Base-by-base conservation (phyloP, 1,140 invertebrate species). In the Glomeris maerens region DNA sequence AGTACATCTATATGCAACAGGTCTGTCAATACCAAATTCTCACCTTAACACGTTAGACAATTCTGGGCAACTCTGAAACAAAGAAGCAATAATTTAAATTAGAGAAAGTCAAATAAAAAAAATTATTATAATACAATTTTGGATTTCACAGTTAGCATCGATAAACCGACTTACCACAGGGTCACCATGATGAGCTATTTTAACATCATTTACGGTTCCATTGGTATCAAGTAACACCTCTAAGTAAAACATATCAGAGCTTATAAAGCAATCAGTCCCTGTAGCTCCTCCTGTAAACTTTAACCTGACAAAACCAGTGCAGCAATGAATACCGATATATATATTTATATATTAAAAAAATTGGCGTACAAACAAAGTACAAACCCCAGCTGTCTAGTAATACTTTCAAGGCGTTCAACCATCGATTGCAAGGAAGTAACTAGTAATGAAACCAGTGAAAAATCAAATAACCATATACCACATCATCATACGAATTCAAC, bases 161-260 rank as follows among this genome's bases (percentile, higher is more conserved):
- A 21, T 21, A 22, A 49, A 29, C 40, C n/a, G n/a, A 56, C 57
- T 57, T 55, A 65, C 64, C 39, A 56, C 49, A 17, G 71, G 71
- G 60, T 81, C 84, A 57, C 84, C 84, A 66, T 90, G 84, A 65
- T 92, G 86, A 68, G 87, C 83, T 58, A 93, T 84, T 71, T 92
- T 93, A 1, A 94, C 89, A 76, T 95, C 90, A 64, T 83, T 82
- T 0, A 95, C 81, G 40, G 75, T 74, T 38, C 88, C 90, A 50
- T 74, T 79, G 0, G 77, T 70, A 60, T 92, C 85, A 27, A 95
- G 69, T 28, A 86, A 62, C 53, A 96, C 83, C 73, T 95, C 89
- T 54, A 96, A 75, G 65, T 90, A 93, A 67, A 95, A 96, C 89
- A 95, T 95, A 64, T 94, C 90, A 0, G 87, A 92, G 23, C 84